Evolutionary conservation across 1,140 invertebrate species (phyloP).

Genomic region (Tetragnatha versicolor): DNA sequence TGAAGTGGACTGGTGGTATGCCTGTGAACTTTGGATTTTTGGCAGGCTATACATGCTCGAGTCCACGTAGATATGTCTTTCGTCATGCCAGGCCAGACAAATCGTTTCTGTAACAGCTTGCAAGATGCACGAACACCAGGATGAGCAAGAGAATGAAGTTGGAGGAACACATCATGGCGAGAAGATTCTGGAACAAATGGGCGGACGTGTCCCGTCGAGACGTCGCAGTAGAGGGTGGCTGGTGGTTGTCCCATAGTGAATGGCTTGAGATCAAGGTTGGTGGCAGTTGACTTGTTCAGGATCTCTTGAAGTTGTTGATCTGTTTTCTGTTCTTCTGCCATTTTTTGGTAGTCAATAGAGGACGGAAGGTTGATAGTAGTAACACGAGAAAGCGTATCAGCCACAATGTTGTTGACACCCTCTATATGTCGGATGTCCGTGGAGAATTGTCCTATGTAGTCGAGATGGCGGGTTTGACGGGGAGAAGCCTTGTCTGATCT

Average conservation of each 20-base stretch:
- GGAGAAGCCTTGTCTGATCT: conserved; percentile 46
- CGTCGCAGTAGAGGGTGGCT: too few species aligned
- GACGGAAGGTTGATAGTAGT: neutral
- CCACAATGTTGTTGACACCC: conserved; percentile 60
- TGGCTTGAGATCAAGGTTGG: too few species aligned
- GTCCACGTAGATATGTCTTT: conserved; percentile 56
- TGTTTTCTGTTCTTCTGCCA: neutral
- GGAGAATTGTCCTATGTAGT: conserved; percentile 63
- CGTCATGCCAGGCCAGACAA: conserved; percentile 64
- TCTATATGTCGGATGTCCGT: conserved; percentile 61
- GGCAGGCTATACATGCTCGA: conserved; percentile 56
- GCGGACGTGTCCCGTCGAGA: too few species aligned
- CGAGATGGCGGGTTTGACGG: conserved; percentile 57
- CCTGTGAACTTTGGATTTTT: conserved; percentile 57
- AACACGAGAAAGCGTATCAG: conserved; percentile 1
- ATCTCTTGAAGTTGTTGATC: neutral
- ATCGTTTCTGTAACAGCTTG: conserved; percentile 62
- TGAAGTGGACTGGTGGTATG: conserved; percentile 49
- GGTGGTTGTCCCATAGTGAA: too few species aligned
- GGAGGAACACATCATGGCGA: conserved; percentile 59
- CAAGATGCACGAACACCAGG: conserved; percentile 56
- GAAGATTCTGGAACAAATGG: too few species aligned
- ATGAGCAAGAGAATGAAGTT: conserved; percentile 59
- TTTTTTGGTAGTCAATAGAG: neutral
- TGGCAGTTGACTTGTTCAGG: neutral